phyloP scores from a whole-genome alignment of 2,113 vertebrate genomes.

The Okapia johnstoni region DNA sequence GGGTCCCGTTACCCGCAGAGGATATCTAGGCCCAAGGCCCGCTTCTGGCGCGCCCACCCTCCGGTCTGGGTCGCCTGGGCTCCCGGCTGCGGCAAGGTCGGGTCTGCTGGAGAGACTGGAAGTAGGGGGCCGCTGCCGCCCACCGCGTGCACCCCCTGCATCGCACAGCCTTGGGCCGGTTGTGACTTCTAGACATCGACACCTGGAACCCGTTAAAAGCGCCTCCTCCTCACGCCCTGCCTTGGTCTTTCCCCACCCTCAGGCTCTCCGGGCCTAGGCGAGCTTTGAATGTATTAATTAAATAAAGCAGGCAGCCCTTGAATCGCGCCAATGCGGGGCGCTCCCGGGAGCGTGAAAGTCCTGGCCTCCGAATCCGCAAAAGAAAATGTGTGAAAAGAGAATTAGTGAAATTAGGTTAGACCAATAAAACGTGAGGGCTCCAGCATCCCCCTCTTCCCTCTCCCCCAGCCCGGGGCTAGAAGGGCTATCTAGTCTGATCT shows the following conservation, averaged over 20 bases:
- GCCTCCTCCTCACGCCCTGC: background rate
- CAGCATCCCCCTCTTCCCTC: background rate
- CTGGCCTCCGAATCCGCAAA: conserved; percentile 34
- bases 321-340: conserved; percentile 51
- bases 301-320: conserved; percentile 73
- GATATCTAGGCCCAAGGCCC: background rate
- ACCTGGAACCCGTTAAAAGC: conserved; percentile 79
- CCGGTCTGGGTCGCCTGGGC: background rate
- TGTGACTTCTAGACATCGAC: conserved; percentile 67
- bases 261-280: background rate
- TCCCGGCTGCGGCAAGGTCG: background rate
- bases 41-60: background rate
- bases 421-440: conserved; percentile 79
- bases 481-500: conserved; percentile 77
- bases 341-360: conserved; percentile 76
- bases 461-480: conserved; percentile 67
- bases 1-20: background rate
- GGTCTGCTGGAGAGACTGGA: background rate
- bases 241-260: background rate
- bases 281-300: conserved; percentile 77
- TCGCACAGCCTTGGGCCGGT: background rate
- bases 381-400: conserved; percentile 84
- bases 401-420: conserved; percentile 88
- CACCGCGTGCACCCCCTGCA: background rate
- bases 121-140: background rate